Base-by-base conservation (phyloP, 1,140 invertebrate species). In the Odontomachus brunneus region DNA sequence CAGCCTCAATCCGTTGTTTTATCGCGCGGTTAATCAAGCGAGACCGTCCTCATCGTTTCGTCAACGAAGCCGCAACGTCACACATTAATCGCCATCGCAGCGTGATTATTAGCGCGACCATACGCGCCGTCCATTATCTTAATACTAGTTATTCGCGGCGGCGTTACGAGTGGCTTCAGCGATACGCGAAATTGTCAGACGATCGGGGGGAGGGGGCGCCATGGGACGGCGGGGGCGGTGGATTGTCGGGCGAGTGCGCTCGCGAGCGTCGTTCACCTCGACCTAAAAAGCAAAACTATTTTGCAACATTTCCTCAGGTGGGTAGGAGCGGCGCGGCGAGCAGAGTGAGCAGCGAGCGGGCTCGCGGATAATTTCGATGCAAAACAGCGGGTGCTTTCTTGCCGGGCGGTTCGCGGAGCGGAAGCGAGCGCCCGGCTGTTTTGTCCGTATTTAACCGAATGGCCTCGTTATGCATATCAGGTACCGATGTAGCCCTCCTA, bases 401-500 rank as follows among this genome's bases (percentile, higher is more conserved):
- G 63, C 82, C 53, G 44, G 62, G 22, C 67, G 60, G 15, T 15
- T 57, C n/a, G 17, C 33, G 19, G 19, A 49, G 60, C 44, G 63
- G 51, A 73, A 63, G 59, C 33, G 26, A 17, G 17, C 22, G 48
- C 29, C n/a, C 17, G 33, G 12, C 66, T 84, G 86, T 84, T 87
- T 82, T 87, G 81, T 87, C 81, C 73, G 84, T 72, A 73, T 84
- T 84, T 84, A 87, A 84, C 75, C 69, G 72, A 87, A 88, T 74
- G 85, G 87, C 63, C 85, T 88, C 71, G 85, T 88, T 87, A 87
- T 88, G 86, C 85, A 88, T 88, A 87, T 87, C 63, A 74, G 69
- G 33, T 57, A 60, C 53, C 33, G 44, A 75, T 62, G 67, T 67
- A 67, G 69, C 51, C 14, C 14, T 60, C 72, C 83, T 78, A 82